Evolutionary conservation across 64 coral and sea anemone species (phyloP), one percentile per base, ranked within the genome.

Genomic region (Cladopsammia gracilis): DNA sequence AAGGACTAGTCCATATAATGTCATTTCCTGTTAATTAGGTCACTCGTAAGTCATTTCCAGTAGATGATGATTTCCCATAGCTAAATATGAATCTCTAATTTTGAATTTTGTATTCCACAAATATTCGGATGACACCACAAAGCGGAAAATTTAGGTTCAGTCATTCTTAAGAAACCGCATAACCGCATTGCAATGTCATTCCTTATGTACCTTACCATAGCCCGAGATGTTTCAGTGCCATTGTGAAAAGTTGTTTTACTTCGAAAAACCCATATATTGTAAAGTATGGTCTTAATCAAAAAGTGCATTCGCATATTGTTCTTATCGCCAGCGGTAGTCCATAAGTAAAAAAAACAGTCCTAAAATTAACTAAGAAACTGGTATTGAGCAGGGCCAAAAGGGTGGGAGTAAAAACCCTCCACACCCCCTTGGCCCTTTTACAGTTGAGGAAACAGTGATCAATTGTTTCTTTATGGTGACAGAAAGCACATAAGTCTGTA

Each of bases 401-500:
- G 54, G 56, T 78, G 50, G 53, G 77, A 12, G 2, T 6, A 43
- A 79, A 79, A 25, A 15, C 20, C 0, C 0, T 1, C 77, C 77
- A 79, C 54, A 79, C 77, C 54, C 25, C 4, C 54, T 13, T 42
- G 0, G 25, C 56, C 14, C 77, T 60, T 5, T 23, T 6, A 79
- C 77, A 79, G 16, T 45, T 43, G 0, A 79, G 77, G 25, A 79
- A 79, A 79, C 77, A 79, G 14, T 79, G 77, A 16, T 59, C 77
- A 61, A 79, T 79, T 1, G 75, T 57, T 13, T 78, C 75, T 23
- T 54, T 78, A 2, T n/a, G n/a, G 3, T 1, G 1, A 57, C 77
- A 61, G 15, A 4, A 13, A 0, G 77, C 77, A 60, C 77, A 79
- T 0, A 2, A 3, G n/a, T 79, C 24, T 0, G 24, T 42, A 43